Evolutionary conservation across 1,140 invertebrate species (phyloP).

Genomic region (Dufourea novaeangliae): DNA sequence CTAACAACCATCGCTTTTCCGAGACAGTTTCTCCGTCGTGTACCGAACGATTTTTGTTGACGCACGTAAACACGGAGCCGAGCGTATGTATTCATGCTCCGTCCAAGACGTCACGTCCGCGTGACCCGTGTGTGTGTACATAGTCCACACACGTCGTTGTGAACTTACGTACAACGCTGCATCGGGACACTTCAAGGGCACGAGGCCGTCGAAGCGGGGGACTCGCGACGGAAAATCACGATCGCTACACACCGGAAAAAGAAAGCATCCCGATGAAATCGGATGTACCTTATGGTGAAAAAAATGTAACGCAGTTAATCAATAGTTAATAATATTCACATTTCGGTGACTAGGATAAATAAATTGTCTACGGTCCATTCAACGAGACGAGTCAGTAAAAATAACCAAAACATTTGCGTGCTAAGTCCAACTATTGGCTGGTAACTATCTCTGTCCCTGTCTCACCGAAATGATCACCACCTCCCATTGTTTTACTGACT

Average conservation of each 20-base stretch:
- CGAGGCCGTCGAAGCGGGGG: background rate
- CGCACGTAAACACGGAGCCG: background rate
- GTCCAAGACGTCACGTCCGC: conserved; percentile 30
- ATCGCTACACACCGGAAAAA: background rate
- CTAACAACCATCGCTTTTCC: conserved; percentile 6
- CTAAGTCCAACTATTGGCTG: too few species aligned
- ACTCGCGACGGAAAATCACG: conserved; percentile 45
- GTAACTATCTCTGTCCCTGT: too few species aligned
- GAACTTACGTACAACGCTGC: background rate
- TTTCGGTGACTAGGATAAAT: too few species aligned
- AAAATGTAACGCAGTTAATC: too few species aligned
- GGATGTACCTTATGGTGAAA: too few species aligned
- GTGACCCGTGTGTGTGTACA: conserved; percentile 20
- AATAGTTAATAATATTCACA: too few species aligned
- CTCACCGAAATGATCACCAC: too few species aligned
- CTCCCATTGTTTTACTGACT: too few species aligned
- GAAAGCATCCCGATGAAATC: background rate
- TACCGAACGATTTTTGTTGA: conserved; percentile 27
- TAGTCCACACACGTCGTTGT: conserved; percentile 16
- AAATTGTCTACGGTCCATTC: too few species aligned
- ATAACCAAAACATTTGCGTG: too few species aligned
- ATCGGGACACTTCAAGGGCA: conserved; percentile 41
- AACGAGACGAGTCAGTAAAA: too few species aligned
- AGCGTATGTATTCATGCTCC: background rate
- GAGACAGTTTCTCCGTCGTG: background rate